A percentile compares a stretch with the other conserved stretches of the same genome.
Conservation (phyloP, 2,888 invertebrate species). For the Lepidocyrtinus sp. region DNA sequence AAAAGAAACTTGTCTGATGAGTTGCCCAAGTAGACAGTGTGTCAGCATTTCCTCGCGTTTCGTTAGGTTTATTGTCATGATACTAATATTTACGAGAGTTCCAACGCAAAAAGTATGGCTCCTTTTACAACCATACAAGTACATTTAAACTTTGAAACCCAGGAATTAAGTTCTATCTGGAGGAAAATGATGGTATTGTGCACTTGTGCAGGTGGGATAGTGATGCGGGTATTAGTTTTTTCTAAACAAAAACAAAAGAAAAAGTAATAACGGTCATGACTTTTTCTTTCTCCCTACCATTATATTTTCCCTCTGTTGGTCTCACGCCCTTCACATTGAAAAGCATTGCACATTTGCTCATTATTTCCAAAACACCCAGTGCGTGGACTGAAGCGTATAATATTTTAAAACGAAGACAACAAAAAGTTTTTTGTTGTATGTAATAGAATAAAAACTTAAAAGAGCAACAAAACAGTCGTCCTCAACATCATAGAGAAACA, state of each 20-base stretch:
- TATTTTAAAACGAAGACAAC: slow-evolving; percentile 7
- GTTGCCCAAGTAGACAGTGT: slow-evolving; percentile 12
- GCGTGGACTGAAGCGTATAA: slow-evolving; percentile 11
- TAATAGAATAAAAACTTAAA: slow-evolving; percentile 21
- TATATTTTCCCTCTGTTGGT: slow-evolving; percentile 7
- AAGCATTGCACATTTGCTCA: slow-evolving; percentile 9
- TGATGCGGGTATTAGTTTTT: slow-evolving; percentile 12
- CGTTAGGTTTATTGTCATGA: background rate
- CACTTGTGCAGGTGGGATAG: too few relatives aligned
- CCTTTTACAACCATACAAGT: too few relatives aligned
- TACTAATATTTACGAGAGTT: slow-evolving; percentile 1
- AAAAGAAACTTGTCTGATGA: slow-evolving; percentile 12
- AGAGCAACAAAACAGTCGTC: slow-evolving; percentile 25
- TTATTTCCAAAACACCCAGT: slow-evolving; percentile 13
- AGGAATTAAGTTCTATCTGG: too few relatives aligned
- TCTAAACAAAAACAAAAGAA: slow-evolving; percentile 3
- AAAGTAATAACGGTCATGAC: slow-evolving; percentile 8
- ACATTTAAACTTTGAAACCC: too few relatives aligned
- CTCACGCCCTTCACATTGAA: slow-evolving; percentile 18
- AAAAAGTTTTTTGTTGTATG: slow-evolving; percentile 2
- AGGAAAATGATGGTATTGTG: too few relatives aligned
- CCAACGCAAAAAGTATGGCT: background rate
- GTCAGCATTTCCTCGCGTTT: background rate
- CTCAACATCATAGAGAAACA: slow-evolving; percentile 9
- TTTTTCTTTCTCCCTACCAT: slow-evolving; percentile 5